Percentiles rank a stretch among this genome's conserved stretches.
phyloP scores from a whole-genome alignment of 2,888 invertebrate species.

The Muscina levida region DNA sequence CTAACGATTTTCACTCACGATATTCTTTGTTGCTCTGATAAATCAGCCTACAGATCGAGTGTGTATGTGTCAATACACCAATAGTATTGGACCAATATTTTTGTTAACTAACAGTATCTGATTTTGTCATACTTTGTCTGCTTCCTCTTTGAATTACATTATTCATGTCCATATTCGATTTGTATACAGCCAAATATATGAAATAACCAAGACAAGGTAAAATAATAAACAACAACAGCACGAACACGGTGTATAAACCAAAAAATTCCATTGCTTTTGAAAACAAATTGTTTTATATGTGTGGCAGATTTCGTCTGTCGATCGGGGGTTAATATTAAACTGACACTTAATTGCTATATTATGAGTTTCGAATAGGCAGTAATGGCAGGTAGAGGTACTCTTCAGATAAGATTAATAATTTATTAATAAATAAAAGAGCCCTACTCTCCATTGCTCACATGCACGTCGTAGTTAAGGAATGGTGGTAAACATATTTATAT shows the following conservation, averaged over 20 bases:
- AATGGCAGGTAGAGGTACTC: neutral
- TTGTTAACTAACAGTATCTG: no score
- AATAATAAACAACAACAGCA: neutral
- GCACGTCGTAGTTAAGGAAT: no score
- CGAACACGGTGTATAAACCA: neutral
- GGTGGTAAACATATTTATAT: no score
- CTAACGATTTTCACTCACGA: no score
- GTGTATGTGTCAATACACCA: no score
- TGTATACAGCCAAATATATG: conserved; percentile 34
- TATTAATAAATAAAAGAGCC: neutral
- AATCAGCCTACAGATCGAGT: no score
- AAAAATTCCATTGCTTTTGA: neutral
- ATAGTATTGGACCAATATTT: no score
- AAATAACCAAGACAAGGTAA: conserved; percentile 50
- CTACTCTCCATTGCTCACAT: no score
- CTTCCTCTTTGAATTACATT: no score
- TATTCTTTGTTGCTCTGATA: no score
- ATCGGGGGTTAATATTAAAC: neutral
- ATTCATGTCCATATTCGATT: neutral
- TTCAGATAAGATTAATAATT: conserved; percentile 35
- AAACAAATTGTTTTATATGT: neutral
- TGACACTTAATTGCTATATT: conserved; percentile 14
- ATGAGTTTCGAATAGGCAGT: neutral
- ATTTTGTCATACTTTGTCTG: neutral
- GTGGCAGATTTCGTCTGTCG: neutral